These are phyloP conservation scores for Lysandra bellargus DNA, from an alignment of 2,888 invertebrate genomes.

Conservation along the genomic window DNA sequence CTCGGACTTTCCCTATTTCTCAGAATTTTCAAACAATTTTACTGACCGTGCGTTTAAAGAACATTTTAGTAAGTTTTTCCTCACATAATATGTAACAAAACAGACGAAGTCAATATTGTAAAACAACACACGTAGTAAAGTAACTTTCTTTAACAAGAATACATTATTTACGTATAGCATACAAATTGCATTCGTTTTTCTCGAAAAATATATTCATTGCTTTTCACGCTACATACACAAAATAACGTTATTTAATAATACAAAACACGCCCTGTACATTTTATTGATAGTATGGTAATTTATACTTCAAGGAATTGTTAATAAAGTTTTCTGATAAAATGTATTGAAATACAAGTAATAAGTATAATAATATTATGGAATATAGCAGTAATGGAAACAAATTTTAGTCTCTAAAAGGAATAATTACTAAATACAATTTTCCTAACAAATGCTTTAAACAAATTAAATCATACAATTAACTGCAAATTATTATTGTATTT, in stretches of 20 bases:
- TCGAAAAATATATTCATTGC: conserved; percentile 6
- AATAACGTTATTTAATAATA: not conserved
- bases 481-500: not conserved
- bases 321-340: not conserved
- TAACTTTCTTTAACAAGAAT: conserved; percentile 21
- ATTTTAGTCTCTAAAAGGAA: not conserved
- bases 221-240: not conserved
- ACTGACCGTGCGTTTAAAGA: no score
- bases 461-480: not conserved
- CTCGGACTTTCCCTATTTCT: not conserved
- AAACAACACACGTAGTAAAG: conserved; percentile 22
- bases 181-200: conserved; percentile 14
- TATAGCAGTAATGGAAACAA: not conserved
- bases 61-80: not conserved
- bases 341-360: not conserved
- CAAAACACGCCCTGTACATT: not conserved
- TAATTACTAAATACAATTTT: not conserved
- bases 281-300: not conserved
- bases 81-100: not conserved
- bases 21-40: not conserved
- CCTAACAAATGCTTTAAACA: not conserved
- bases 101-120: not conserved
- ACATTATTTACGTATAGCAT: conserved; percentile 2
- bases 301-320: not conserved
- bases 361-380: no score